Evolutionary conservation across 2,888 invertebrate genomes (phyloP), one percentile per base, ranked within the genome.

Genomic region (Dione vanillae): DNA sequence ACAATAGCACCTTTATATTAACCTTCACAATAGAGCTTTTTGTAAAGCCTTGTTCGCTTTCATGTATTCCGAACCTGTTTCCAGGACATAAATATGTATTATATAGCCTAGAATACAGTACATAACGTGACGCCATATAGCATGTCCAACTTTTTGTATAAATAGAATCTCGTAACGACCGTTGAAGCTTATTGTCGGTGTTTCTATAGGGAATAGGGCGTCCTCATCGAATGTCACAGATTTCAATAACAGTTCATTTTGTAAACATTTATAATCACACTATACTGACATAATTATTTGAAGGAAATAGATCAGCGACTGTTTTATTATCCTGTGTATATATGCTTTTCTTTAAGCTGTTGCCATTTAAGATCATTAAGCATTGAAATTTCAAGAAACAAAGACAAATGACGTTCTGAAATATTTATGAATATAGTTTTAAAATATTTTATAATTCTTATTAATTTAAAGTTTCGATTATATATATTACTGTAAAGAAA

Each of bases 11-110:
- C 52, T 61, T 62, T 27, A 62, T 54, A 45, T 61, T 52, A 35
- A 59, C 45, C 52, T 62, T 64, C 62, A 61, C 51, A 67, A 64
- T 43, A 52, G 41, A 64, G 41, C 20, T 54, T 62, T 62, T 64
- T 69, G 62, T 62, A 62, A n/a, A 62, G 20, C 51, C n/a, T 64
- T 43, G 62, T 43, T n/a, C 27, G 61, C 52, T 45, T 52, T 45
- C 62, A 64, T 62, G 43, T 51, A 51, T 56, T 54, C 37, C 2
- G 61, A 27, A 37, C 61, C 43, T 12, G 61, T 64, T 64, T 62
- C 43, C 40, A 69, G 62, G 45, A 20, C 47, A 62, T 52, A 62
- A 49, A 19, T 62, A 54, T 51, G 35, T 67, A 62, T 43, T 27
- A 52, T 47, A 61, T 35, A 62, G 3, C 45, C n/a, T 61, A 68